phyloP scores from a whole-genome alignment of 2,888 invertebrate species.

The Hypolimnas misippus region DNA sequence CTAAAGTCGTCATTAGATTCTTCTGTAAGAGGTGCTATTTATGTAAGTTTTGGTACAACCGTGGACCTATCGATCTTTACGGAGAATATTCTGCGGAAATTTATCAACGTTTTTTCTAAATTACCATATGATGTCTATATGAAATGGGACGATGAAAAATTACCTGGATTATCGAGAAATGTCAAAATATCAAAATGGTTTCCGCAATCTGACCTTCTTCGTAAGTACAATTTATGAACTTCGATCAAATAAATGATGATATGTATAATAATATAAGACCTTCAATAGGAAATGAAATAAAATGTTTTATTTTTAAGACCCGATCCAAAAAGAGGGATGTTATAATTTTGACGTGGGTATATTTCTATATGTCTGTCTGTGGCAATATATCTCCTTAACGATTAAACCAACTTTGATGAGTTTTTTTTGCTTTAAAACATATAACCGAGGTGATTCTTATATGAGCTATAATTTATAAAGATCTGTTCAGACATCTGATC shows the following conservation, averaged over 20 bases:
- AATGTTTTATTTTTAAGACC: too few relatives aligned
- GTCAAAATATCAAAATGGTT: constrained; percentile 37
- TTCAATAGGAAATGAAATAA: constrained; percentile 33
- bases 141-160: constrained; percentile 56
- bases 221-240: constrained; percentile 42
- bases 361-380: too few relatives aligned
- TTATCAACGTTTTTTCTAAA: constrained; percentile 53
- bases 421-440: too few relatives aligned
- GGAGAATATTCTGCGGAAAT: constrained; percentile 35
- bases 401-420: too few relatives aligned
- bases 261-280: too few relatives aligned
- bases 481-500: too few relatives aligned
- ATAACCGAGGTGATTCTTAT: too few relatives aligned
- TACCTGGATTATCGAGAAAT: constrained; percentile 37
- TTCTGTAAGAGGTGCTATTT: constrained; percentile 57
- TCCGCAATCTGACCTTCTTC: constrained; percentile 57
- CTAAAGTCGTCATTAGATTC: constrained; percentile 40
- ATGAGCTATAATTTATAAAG: too few relatives aligned
- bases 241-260: too few relatives aligned
- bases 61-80: constrained; percentile 50
- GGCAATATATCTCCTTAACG: too few relatives aligned
- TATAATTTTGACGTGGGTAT: too few relatives aligned
- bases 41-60: constrained; percentile 62
- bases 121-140: constrained; percentile 59
- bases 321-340: too few relatives aligned